Conservation (phyloP, 2,888 invertebrate species). For the Hirtodrosophila confusa region DNA sequence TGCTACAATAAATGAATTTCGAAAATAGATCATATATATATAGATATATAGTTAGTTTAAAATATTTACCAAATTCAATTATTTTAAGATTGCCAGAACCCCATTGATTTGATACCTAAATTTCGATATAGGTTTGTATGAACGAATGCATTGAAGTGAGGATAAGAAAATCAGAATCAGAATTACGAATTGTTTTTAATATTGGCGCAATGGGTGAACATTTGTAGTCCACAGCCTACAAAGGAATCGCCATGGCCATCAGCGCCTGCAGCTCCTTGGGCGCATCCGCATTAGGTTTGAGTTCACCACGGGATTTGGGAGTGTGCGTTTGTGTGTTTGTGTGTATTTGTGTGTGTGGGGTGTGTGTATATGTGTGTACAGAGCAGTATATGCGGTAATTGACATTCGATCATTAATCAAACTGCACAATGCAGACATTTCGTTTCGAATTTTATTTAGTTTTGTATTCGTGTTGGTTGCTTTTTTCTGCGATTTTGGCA, state of each 20-base stretch:
- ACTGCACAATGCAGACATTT: constrained; percentile 84
- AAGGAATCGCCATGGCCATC: constrained; percentile 14
- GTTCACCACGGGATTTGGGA: constrained; percentile 35
- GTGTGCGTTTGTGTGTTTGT: background rate
- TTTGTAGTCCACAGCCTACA: background rate
- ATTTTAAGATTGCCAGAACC: too few relatives aligned
- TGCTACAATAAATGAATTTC: too few relatives aligned
- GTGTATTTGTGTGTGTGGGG: constrained; percentile 10
- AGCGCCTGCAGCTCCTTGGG: constrained; percentile 19
- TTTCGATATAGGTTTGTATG: background rate
- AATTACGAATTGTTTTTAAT: constrained; percentile 18
- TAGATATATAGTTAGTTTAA: too few relatives aligned
- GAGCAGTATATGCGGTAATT: constrained; percentile 81
- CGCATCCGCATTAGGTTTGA: constrained; percentile 36
- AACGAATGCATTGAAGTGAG: background rate
- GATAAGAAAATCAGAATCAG: background rate
- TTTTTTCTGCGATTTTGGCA: constrained; percentile 39
- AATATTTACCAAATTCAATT: too few relatives aligned
- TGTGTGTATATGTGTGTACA: constrained; percentile 16
- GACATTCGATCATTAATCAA: constrained; percentile 85
- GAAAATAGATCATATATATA: too few relatives aligned
- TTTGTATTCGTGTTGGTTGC: constrained; percentile 55
- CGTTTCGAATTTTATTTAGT: constrained; percentile 78
- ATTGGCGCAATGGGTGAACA: constrained; percentile 16
- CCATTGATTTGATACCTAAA: too few relatives aligned